Evolutionary conservation across 2,888 invertebrate genomes (phyloP).

Genomic region (Idaea aversata): DNA sequence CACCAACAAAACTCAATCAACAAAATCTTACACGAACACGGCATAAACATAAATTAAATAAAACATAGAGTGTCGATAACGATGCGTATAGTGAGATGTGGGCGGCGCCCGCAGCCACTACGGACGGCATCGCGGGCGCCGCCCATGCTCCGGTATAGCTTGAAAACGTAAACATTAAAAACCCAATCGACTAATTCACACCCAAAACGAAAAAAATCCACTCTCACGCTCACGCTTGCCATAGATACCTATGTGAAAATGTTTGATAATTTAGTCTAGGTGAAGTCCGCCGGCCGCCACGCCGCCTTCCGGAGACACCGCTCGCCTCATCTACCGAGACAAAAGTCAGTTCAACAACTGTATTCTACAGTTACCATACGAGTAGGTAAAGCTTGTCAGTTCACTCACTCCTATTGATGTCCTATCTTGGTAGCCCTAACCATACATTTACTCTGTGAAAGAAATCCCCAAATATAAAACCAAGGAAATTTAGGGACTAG

Average conservation of each 20-base stretch:
- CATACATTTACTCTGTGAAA: not conserved
- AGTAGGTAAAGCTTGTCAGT: slow-evolving; percentile 17
- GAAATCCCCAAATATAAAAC: not conserved
- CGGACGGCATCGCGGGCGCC: slow-evolving; percentile 56
- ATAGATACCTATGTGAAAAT: slow-evolving; percentile 81
- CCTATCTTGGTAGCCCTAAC: not conserved
- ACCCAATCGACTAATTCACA: slow-evolving; percentile 81
- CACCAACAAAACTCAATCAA: slow-evolving; percentile 80
- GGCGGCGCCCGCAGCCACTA: slow-evolving; percentile 64
- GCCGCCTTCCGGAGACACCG: slow-evolving; percentile 69
- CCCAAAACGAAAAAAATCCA: slow-evolving; percentile 80
- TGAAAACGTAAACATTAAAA: slow-evolving; percentile 79
- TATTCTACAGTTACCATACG: slow-evolving; percentile 30
- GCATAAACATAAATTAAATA: slow-evolving; percentile 74
- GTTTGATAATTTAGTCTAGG: slow-evolving; percentile 78
- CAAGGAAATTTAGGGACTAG: slow-evolving; percentile 1
- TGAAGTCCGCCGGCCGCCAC: slow-evolving; percentile 74
- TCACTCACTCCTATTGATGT: slow-evolving; percentile 15
- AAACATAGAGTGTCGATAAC: slow-evolving; percentile 78
- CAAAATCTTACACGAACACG: slow-evolving; percentile 79
- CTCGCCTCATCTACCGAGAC: slow-evolving; percentile 80
- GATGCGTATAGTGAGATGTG: slow-evolving; percentile 72
- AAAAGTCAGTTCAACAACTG: slow-evolving; percentile 73
- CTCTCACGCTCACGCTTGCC: slow-evolving; percentile 81
- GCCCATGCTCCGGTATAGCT: slow-evolving; percentile 74